Conservation (phyloP, 2,797 vertebrate genomes). For the Eidolon dupreanum region DNA sequence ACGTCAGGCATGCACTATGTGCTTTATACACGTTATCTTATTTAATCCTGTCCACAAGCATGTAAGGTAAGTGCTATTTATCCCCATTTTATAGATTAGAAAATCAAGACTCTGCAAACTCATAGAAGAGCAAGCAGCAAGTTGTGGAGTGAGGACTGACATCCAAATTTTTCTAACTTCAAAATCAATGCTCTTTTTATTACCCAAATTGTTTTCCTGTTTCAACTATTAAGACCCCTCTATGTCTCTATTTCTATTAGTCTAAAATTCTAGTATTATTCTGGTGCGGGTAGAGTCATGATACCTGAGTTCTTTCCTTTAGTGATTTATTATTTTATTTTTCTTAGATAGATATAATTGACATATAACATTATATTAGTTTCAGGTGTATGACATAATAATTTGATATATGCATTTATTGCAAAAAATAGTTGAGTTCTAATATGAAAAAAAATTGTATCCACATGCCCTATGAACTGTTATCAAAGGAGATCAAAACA, state of each 20-base stretch:
- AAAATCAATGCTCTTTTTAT: background rate
- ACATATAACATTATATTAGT: background rate
- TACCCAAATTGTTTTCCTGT: background rate
- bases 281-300: background rate
- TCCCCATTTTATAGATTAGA: background rate
- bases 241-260: background rate
- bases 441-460: background rate
- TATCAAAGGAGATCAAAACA: slow-evolving; percentile 23
- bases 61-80: background rate
- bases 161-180: background rate
- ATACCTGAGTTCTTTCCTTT: background rate
- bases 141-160: background rate
- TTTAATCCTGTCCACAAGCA: background rate
- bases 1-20: background rate
- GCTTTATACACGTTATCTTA: too few species aligned
- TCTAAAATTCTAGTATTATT: slow-evolving; percentile 13
- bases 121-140: background rate
- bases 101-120: background rate
- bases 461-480: background rate
- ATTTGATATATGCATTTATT: background rate
- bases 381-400: background rate
- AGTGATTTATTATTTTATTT: background rate
- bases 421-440: background rate
- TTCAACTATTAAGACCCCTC: background rate
- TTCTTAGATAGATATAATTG: background rate